Evolutionary conservation across 2,797 vertebrate genomes (phyloP), one percentile per base, ranked within the genome.

Genomic region (Pterois miles): DNA sequence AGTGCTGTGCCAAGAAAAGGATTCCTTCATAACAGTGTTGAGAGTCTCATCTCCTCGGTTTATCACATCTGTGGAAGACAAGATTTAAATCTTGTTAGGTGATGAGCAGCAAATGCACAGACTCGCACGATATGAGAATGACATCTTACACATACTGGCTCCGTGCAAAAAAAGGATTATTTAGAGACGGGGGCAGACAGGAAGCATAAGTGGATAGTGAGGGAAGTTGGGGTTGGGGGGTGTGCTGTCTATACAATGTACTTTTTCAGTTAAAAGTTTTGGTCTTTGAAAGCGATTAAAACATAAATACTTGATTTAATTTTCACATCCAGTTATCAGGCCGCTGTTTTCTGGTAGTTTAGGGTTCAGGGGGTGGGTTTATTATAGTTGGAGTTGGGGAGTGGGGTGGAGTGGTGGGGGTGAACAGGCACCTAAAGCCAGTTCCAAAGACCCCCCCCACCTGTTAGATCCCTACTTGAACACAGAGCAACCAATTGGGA

Each of bases 21-120:
- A 74, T 96, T 94, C 96, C 96, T 97, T 97, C 96, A 97, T 95
- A 92, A 94, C 94, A 95, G 93, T 94, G 94, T 95, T 74, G 71
- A 85, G 87, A 79, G 87, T 92, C 94, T 98, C 96, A 98, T 96
- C 97, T 96, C 92, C 97, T 95, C 0, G 97, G 97, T 92, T 96
- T 98, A 90, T 98, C 97, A 96, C 98, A 98, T 96, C 98, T 99
- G 93, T 36, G 80, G 64, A 82, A 46, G 67, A 84, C 48, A 74
- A 84, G 56, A 82, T 9, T 53, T 60, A 74, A 25, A 40, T 43
- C 2, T 50, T 74, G 38, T 90, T 85, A 86, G 67, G 27, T 20
- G 13, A 65, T 14, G 4, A 31, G 23, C 56, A 58, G 46, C 18
- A 36, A 65, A 43, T 50, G 8, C 20, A 29, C 14, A 27, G 27